A percentile compares a stretch with the other conserved stretches of the same genome.
phyloP scores from a whole-genome alignment of 2,797 vertebrate species.

The Tenualosa ilisha region DNA sequence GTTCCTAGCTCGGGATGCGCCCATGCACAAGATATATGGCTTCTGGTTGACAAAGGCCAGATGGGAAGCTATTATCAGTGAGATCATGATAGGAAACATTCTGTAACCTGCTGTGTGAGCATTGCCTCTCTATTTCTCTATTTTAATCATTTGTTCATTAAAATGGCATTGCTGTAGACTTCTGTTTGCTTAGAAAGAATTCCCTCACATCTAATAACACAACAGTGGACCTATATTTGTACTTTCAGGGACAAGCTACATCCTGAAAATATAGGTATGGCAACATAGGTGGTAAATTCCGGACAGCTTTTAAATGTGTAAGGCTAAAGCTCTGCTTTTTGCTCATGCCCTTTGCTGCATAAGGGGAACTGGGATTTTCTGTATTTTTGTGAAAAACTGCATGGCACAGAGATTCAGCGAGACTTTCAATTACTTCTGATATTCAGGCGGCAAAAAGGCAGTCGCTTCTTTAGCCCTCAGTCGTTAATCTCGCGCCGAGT shows the following conservation, averaged over 20 bases:
- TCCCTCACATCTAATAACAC: not conserved
- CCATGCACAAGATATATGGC: constrained; percentile 57
- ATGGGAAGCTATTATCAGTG: constrained; percentile 2
- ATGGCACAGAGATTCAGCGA: constrained; percentile 59
- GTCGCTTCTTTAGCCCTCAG: constrained; percentile 56
- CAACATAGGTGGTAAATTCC: constrained; percentile 41
- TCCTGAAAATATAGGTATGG: not conserved
- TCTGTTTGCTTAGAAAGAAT: not conserved
- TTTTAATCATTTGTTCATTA: constrained; percentile 1
- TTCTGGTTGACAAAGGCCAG: constrained; percentile 3
- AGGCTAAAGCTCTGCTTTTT: constrained; percentile 56
- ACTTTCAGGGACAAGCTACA: not conserved
- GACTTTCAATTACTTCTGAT: constrained; percentile 69
- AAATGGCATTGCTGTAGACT: not conserved
- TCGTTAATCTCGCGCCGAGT: constrained; percentile 64
- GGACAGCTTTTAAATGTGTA: constrained; percentile 57
- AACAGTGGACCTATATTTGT: not conserved
- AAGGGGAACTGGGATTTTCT: constrained; percentile 61
- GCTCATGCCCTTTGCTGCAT: constrained; percentile 58
- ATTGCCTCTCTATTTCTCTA: not conserved
- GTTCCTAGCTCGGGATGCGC: constrained; percentile 54
- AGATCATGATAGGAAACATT: not conserved
- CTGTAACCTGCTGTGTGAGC: not conserved
- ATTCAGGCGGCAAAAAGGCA: constrained; percentile 63
- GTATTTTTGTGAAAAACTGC: constrained; percentile 63